Base-by-base conservation (phyloP, 1,140 invertebrate genomes). In the Bombus turneri region DNA sequence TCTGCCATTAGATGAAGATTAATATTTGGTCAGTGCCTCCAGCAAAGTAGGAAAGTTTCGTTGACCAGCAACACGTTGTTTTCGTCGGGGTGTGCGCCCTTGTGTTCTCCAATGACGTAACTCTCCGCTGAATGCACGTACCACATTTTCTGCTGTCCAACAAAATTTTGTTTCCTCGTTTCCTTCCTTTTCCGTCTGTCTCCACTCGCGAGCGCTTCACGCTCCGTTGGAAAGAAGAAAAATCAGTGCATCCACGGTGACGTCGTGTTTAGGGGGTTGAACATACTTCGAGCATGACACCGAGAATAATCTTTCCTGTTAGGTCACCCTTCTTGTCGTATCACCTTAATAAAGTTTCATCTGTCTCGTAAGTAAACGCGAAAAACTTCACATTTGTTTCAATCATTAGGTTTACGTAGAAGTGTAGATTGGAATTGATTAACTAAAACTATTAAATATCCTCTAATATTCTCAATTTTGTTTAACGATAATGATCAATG, bases 161-260 rank as follows among this genome's bases (percentile, higher is more conserved):
- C 80, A 83, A 85, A 88, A 88, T 88, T 81, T 73, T 68, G 22
- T n/a, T 22, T 37, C 12, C 47, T n/a, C 68, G 5, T 53, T 34
- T 74, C 31, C 73, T 59, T 81, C 6, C 37, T 72, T 74, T 53
- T 9, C 57, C n/a, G 9, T 74, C n/a, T 31, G 37, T 34, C 69
- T 34, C 12, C 53, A 43, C 69, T 41, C 47, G 39, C 53, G 37
- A 25, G 1, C 22, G 37, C 25, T 81, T 62, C 80, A 62, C 80
- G n/a, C 53, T 25, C 22, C 37, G 69, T 31, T 85, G 87, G 37
- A 86, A 89, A 78, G 87, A 71, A 89, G 85, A 88, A 88, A 82
- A 77, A 87, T 57, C 73, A 53, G 68, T 28, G 53, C 57, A 57
- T 47, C 6, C 31, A n/a, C 34, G 25, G 13, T 22, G 28, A 81